phyloP scores from a whole-genome alignment of 2,888 invertebrate genomes.

The Stratiomys singularior region DNA sequence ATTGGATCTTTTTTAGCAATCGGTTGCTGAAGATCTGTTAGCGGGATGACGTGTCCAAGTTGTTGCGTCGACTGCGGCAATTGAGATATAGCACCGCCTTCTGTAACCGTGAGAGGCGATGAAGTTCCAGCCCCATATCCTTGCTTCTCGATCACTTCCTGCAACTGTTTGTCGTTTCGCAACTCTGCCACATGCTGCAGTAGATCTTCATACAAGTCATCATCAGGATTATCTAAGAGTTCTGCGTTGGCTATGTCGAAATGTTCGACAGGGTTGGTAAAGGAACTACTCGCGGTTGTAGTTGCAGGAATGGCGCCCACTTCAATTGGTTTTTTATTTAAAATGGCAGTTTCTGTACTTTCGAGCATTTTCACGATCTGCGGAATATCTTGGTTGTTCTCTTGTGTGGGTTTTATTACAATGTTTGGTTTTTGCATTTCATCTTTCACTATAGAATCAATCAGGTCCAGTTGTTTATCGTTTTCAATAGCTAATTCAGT shows the following conservation, averaged over 20 bases:
- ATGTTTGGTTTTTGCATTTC: slow-evolving; percentile 58
- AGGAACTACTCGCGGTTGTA: slow-evolving; percentile 34
- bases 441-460: slow-evolving; percentile 64
- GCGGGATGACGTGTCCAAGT: not conserved
- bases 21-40: slow-evolving; percentile 25
- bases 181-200: slow-evolving; percentile 79
- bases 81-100: not conserved
- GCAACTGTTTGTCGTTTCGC: slow-evolving; percentile 76
- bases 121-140: slow-evolving; percentile 65
- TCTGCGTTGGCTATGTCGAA: slow-evolving; percentile 60
- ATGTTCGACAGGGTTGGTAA: slow-evolving; percentile 55
- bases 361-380: slow-evolving; percentile 69
- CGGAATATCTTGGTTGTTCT: slow-evolving; percentile 62
- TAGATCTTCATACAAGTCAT: slow-evolving; percentile 76
- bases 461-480: slow-evolving; percentile 64
- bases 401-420: slow-evolving; percentile 54
- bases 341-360: slow-evolving; percentile 59
- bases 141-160: slow-evolving; percentile 78
- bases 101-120: slow-evolving; percentile 23
- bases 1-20: slow-evolving; percentile 69
- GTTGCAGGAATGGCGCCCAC: slow-evolving; percentile 19
- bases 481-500: slow-evolving; percentile 63
- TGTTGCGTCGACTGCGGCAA: not conserved
- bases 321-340: slow-evolving; percentile 50
- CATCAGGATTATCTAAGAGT: slow-evolving; percentile 69